Evolutionary conservation across 2,797 vertebrate species (phyloP), one percentile per base, ranked within the genome.

Genomic region (Siniperca scherzeri): DNA sequence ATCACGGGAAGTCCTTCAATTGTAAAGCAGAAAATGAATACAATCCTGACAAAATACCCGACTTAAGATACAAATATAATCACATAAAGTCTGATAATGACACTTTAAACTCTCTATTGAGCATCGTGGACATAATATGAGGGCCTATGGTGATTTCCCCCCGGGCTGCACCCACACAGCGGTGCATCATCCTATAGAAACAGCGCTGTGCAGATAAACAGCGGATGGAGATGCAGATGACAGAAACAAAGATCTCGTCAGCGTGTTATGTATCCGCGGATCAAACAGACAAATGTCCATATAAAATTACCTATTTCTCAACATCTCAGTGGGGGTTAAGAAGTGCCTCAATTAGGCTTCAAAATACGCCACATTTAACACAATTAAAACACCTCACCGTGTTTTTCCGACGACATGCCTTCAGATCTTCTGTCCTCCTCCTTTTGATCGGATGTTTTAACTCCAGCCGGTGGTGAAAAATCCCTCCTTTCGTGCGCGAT

Each of bases 321-420:
- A 19, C 30, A 52, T 57, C 11, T 67, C 19, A 21, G 3, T 1
- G 46, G 7, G 36, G 21, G n/a, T 30, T 55, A 8, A 48, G 22
- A 65, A 69, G 25, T 57, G 64, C 50, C 40, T 74, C 62, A 77
- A 61, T 73, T 53, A 81, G 5, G 36, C 61, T 17, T 44, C 2
- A 74, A 64, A 71, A 77, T 8, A 61, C 68, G 27, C n/a, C 74
- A 48, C 46, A 13, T 57, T 56, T 0, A n/a, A 61, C 16, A 70
- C 25, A 62, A n/a, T 57, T 14, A 53, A 87, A 71, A 52, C 52
- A 25, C 8, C 93, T 94, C 90, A 96, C 96, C 96, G 95, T 96
- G 95, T 93, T 96, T 96, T 87, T 94, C 95, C 60, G 95, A 94
- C 87, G 96, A 96, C 96, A 96, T 96, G 53, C 75, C 88, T 91